These are phyloP conservation scores for Leucophenga maculata DNA, from an alignment of 2,888 invertebrate species.

Conservation along the genomic window DNA sequence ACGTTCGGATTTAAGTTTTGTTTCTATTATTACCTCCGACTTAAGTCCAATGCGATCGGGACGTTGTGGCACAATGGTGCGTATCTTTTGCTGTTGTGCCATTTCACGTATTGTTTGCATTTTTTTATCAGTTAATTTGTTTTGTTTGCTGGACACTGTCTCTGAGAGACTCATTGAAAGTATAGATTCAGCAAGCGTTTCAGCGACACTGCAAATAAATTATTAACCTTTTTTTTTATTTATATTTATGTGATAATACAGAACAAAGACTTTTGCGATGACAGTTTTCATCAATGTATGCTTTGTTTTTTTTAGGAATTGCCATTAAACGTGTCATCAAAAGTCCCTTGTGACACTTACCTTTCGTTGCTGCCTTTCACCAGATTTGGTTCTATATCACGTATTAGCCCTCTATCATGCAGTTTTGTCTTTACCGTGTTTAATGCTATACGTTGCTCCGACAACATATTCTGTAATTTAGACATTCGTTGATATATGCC, in stretches of 20 bases:
- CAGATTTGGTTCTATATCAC: conserved; percentile 11
- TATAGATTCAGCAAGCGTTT: conserved; percentile 70
- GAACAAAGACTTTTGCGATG: no score
- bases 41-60: conserved; percentile 69
- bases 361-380: conserved; percentile 38
- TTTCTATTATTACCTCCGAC: conserved; percentile 70
- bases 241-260: not conserved
- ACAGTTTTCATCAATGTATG: no score
- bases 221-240: not conserved
- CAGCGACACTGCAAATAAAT: conserved; percentile 55
- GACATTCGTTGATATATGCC: conserved; percentile 85
- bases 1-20: conserved; percentile 58
- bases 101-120: conserved; percentile 59
- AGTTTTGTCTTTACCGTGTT: conserved; percentile 69
- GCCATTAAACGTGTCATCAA: no score
- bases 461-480: conserved; percentile 80
- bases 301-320: no score
- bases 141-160: conserved; percentile 58
- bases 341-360: no score
- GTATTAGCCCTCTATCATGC: conserved; percentile 61
- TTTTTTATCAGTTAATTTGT: conserved; percentile 62
- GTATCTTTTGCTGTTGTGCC: conserved; percentile 57
- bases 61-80: conserved; percentile 67
- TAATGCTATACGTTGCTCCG: conserved; percentile 75
- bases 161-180: conserved; percentile 68